These are phyloP conservation scores for Micrasema minimum DNA, from an alignment of 1,140 invertebrate genomes.

Conservation along the genomic window DNA sequence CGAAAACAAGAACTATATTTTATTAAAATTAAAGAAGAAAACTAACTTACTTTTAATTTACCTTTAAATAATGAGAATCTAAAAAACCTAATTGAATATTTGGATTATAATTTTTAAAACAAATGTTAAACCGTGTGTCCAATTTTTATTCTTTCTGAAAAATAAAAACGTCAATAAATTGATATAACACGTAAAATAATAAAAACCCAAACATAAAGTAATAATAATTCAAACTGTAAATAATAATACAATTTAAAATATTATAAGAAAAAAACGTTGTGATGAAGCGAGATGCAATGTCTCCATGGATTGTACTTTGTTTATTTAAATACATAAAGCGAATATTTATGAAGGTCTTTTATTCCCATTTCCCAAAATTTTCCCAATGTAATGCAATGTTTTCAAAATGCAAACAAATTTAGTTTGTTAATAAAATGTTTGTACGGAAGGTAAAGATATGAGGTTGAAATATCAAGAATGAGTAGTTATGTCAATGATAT, in stretches of 20 bases:
- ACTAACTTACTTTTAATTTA: too few relatives aligned
- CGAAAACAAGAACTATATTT: too few relatives aligned
- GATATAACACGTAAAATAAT: not conserved
- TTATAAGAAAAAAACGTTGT: conserved; percentile 52
- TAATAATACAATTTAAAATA: conserved; percentile 49
- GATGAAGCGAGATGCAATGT: conserved; percentile 49
- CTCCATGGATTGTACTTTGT: conserved; percentile 55
- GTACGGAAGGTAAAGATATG: too few relatives aligned
- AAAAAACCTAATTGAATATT: too few relatives aligned
- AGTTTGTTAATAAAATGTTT: too few relatives aligned
- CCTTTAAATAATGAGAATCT: too few relatives aligned
- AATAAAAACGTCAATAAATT: conserved; percentile 33
- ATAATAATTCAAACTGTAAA: conserved; percentile 51
- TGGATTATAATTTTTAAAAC: not conserved
- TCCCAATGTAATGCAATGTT: too few relatives aligned
- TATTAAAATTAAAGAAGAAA: too few relatives aligned
- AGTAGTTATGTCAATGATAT: too few relatives aligned
- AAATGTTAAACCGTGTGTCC: not conserved
- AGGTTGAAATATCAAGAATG: too few relatives aligned
- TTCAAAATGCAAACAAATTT: too few relatives aligned
- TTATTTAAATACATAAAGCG: conserved; percentile 55
- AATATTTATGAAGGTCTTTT: conserved; percentile 44
- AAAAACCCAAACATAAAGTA: conserved; percentile 13
- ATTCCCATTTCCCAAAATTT: conserved; percentile 18
- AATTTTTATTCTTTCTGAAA: not conserved